Evolutionary conservation across 2,888 invertebrate species (phyloP), one percentile per base, ranked within the genome.

Genomic region (Volucella zonaria): DNA sequence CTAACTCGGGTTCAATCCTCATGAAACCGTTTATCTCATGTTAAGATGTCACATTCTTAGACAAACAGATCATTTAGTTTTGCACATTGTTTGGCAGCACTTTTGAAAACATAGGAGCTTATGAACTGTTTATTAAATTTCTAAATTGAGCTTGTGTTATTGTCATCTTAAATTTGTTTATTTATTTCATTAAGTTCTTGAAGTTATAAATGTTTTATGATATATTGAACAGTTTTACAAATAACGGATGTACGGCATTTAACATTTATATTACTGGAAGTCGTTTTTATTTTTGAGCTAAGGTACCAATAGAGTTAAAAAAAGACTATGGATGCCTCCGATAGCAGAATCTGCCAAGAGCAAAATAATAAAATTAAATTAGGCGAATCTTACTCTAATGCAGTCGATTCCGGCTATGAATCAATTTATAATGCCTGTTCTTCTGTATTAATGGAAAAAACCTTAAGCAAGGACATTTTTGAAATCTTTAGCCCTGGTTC

Each of bases 101-200:
- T 61, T 18, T 74, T 12, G n/a, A 38, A 59, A n/a, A 23, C n/a
- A 64, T 40, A 38, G 56, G n/a, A 11, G 11, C 45, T 12, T 4
- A 70, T 77, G 82, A 70, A 74, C 52, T n/a, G 10, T 54, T 42
- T 54, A 56, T 68, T 47, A 38, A 68, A 45, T 54, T 47, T 42
- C 51, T 11, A 31, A 74, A 18, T 74, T 70, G 52, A 68, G 59
- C 64, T 23, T 15, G 15, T 18, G 52, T 64, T 64, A 56, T 82
- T 78, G 64, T 82, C 58, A 78, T 14, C 67, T 64, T 15, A 8
- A 56, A 74, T 82, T 62, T 82, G 73, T 71, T 78, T 82, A 78
- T 82, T 82, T 82, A 78, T 82, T 82, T 78, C 68, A 64, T 78
- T 82, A 56, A 23, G 54, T 74, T 77, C 56, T 62, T 66, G 38